Percentiles rank a stretch among this genome's conserved stretches.
phyloP scores from a whole-genome alignment of 2,888 invertebrate species.

The Oscheius sp. region DNA sequence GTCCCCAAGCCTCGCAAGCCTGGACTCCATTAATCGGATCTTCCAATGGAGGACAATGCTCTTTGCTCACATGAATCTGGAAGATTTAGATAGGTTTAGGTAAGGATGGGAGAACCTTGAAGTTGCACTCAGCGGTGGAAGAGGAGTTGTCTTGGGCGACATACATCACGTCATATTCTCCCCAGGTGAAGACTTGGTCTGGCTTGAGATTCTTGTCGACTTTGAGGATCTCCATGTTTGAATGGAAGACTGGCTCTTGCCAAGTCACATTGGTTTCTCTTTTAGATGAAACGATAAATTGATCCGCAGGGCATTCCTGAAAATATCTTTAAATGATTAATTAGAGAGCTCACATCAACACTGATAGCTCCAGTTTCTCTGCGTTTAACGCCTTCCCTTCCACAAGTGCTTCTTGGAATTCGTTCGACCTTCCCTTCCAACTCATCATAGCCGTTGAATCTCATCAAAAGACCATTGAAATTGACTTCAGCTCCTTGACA shows the following conservation, averaged over 20 bases:
- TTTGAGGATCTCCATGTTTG: slow-evolving; percentile 43
- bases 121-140: slow-evolving; percentile 63
- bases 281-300: slow-evolving; percentile 87
- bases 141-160: slow-evolving; percentile 67
- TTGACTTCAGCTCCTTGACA: slow-evolving; percentile 76
- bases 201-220: slow-evolving; percentile 68
- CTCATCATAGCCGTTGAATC: slow-evolving; percentile 88
- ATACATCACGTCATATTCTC: slow-evolving; percentile 68
- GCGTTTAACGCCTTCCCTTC: slow-evolving; percentile 76
- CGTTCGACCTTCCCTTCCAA: slow-evolving; percentile 68
- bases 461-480: slow-evolving; percentile 84
- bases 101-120: slow-evolving; percentile 58
- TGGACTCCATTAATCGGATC: slow-evolving; percentile 91
- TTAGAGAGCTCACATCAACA: slow-evolving; percentile 21
- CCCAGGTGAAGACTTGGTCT: slow-evolving; percentile 68
- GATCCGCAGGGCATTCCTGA: slow-evolving; percentile 82
- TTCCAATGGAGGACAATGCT: slow-evolving; percentile 87
- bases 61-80: slow-evolving; percentile 76
- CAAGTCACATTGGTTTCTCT: slow-evolving; percentile 68
- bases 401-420: slow-evolving; percentile 83
- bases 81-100: not conserved
- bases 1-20: slow-evolving; percentile 93
- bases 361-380: slow-evolving; percentile 10
- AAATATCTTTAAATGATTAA: not conserved
- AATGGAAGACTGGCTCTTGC: slow-evolving; percentile 63